These are phyloP conservation scores for Mesocricetus auratus DNA, from an alignment of 2,113 vertebrate species.

Conservation along the genomic window DNA sequence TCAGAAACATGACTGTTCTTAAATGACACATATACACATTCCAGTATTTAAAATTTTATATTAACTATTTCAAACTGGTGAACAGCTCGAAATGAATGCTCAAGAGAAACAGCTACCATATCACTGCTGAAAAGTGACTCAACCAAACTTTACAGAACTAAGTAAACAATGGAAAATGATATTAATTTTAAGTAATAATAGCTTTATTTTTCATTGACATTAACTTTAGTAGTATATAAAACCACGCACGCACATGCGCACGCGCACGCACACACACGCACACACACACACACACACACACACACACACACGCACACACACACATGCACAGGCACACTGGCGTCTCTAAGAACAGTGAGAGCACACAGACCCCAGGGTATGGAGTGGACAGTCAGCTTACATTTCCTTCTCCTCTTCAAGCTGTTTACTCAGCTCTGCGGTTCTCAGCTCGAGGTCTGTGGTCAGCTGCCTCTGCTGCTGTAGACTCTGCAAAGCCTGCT, in stretches of 20 bases:
- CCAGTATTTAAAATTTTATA: background rate
- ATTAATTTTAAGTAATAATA: slow-evolving; percentile 26
- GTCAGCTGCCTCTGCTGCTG: slow-evolving; percentile 90
- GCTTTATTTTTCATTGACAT: slow-evolving; percentile 62
- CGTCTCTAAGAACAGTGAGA: background rate
- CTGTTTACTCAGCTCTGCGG: slow-evolving; percentile 89
- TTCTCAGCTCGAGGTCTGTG: slow-evolving; percentile 88
- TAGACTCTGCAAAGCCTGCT: slow-evolving; percentile 91
- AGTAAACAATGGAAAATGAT: background rate
- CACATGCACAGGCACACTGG: background rate
- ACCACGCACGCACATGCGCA: background rate
- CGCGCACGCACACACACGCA: background rate
- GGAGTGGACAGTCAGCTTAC: slow-evolving; percentile 86
- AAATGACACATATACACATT: background rate
- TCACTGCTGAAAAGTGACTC: background rate
- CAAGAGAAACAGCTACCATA: background rate
- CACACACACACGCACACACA: background rate
- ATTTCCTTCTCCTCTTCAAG: slow-evolving; percentile 91
- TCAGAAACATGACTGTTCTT: background rate
- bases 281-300: background rate
- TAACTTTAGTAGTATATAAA: slow-evolving; percentile 28
- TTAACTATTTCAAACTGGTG: slow-evolving; percentile 37
- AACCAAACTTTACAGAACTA: background rate
- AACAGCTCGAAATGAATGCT: slow-evolving; percentile 33
- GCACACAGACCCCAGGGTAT: background rate